A percentile compares a stretch with the other conserved stretches of the same genome.
phyloP scores from a whole-genome alignment of 2,888 invertebrate species.

The Nomada goodeniana region DNA sequence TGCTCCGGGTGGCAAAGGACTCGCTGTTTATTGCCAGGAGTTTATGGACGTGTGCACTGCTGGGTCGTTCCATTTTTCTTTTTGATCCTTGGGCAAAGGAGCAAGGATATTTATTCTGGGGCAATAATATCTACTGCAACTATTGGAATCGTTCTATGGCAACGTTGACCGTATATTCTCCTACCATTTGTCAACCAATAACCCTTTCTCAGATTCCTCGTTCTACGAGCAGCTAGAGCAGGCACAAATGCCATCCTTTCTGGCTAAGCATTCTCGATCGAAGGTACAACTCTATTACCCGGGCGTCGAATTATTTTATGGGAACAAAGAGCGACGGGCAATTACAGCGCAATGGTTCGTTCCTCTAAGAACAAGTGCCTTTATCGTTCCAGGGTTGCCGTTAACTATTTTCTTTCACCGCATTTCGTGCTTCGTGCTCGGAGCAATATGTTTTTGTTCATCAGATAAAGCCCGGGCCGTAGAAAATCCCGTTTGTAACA shows the following conservation, averaged over 20 bases:
- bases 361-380: slow-evolving; percentile 4
- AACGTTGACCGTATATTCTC: too few species aligned
- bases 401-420: slow-evolving; percentile 26
- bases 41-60: too few species aligned
- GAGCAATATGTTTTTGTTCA: slow-evolving; percentile 67
- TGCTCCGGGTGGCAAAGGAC: too few species aligned
- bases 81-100: too few species aligned
- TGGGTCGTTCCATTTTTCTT: too few species aligned
- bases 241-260: neutral
- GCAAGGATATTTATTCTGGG: too few species aligned
- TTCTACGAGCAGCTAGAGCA: too few species aligned
- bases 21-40: too few species aligned
- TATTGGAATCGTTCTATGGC: too few species aligned
- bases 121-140: too few species aligned
- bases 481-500: slow-evolving; percentile 64
- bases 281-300: neutral
- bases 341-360: neutral
- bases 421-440: slow-evolving; percentile 50
- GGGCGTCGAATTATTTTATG: neutral
- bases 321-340: neutral
- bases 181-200: too few species aligned
- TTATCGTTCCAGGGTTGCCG: slow-evolving; percentile 10
- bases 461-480: slow-evolving; percentile 59
- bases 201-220: too few species aligned
- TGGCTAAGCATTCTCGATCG: neutral